Base-by-base conservation (phyloP, 2,888 invertebrate genomes). In the Clitarchus hookeri region DNA sequence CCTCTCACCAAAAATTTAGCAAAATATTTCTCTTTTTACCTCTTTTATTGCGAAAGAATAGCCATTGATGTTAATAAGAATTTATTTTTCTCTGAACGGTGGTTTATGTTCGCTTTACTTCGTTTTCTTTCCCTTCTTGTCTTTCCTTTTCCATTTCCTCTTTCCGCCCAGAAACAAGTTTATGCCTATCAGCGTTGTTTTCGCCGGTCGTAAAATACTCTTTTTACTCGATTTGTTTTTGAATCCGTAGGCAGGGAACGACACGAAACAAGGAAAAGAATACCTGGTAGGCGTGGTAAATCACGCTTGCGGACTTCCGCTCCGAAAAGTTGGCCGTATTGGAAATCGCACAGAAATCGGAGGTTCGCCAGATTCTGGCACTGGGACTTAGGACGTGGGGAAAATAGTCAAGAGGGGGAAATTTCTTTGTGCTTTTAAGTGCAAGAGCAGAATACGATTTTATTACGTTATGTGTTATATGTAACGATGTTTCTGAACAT, bases 91-190 rank as follows among this genome's bases (percentile, higher is more conserved):
- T 65, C n/a, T 23, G 65, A 65, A n/a, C 65, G 16, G 8, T 65
- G 23, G 65, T 65, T 65, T 65, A 65, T 65, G n/a, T 65, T 16
- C 12, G 65, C 65, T 65, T 65, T 65, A 48, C 48, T 48, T 48
- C 11, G 65, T 65, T 65, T 65, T 65, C 65, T 65, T 65, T 6
- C 16, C n/a, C 65, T 65, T 65, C 23, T 8, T 16, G 65, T 65
- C 19, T 16, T 65, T 65, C 65, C 65, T 65, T 65, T 23, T 65
- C 6, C 65, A 65, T 65, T 65, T 65, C 65, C 65, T 65, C 65
- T 65, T 65, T 65, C 65, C 65, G 65, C 65, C 65, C 65, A 65
- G 65, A 65, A 65, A 65, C 65, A 65, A 65, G 65, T 65, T 65
- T 65, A 65, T 65, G 65, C 65, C 65, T 65, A 65, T 65, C 65